A percentile compares a stretch with the other conserved stretches of the same genome.
Conservation (phyloP, 2,797 vertebrate species). For the Gymnodraco acuticeps region DNA sequence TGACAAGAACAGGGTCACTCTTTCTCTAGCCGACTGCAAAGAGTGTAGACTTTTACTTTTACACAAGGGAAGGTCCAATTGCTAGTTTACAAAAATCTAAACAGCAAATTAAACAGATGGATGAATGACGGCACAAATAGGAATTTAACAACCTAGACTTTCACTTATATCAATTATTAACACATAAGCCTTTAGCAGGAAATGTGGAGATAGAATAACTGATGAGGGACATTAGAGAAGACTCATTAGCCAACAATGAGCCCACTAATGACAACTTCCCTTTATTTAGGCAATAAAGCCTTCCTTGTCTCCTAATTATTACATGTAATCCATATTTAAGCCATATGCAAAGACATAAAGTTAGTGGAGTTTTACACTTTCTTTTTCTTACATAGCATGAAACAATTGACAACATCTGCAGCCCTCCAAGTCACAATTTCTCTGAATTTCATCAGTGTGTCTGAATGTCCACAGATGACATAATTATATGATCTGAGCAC, state of each 20-base stretch:
- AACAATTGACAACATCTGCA: not conserved
- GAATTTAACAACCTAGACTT: not conserved
- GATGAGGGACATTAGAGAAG: constrained; percentile 10
- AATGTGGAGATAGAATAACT: constrained; percentile 10
- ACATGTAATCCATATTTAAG: not conserved
- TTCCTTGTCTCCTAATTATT: constrained; percentile 9
- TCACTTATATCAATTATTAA: not conserved
- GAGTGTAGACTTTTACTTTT: constrained; percentile 4
- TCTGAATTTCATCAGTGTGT: constrained; percentile 20
- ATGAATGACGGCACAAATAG: constrained; percentile 20
- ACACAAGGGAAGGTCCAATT: constrained; percentile 42
- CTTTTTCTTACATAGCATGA: not conserved
- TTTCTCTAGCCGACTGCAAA: not conserved
- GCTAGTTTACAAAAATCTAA: constrained; percentile 26
- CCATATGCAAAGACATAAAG: not conserved
- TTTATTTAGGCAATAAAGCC: constrained; percentile 26
- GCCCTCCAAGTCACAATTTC: constrained; percentile 14
- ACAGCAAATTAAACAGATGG: constrained; percentile 46
- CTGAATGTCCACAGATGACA: constrained; percentile 4
- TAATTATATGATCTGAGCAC: not conserved
- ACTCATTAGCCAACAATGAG: constrained; percentile 4
- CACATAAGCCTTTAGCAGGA: constrained; percentile 7
- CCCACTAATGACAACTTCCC: constrained; percentile 17
- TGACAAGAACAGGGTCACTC: constrained; percentile 28
- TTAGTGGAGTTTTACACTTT: not conserved